Evolutionary conservation across 2,888 invertebrate genomes (phyloP).

Genomic region (Habrosyne pyritoides): DNA sequence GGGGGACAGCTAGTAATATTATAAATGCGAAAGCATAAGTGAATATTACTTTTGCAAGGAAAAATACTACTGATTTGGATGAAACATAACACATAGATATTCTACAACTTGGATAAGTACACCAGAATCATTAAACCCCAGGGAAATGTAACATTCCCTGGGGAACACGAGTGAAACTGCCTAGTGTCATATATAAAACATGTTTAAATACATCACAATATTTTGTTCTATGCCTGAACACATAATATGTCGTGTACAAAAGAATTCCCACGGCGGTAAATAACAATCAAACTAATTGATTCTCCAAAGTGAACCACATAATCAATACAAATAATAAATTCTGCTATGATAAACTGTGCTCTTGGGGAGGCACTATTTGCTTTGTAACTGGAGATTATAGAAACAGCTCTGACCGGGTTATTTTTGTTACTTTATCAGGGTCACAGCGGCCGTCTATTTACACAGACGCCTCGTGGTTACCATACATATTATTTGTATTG

Average conservation of each 20-base stretch:
- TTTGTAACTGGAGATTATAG: conserved; percentile 58
- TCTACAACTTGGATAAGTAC: too few relatives aligned
- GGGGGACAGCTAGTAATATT: too few relatives aligned
- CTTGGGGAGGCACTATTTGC: conserved; percentile 43
- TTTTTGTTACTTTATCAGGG: conserved; percentile 76
- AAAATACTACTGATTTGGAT: too few relatives aligned
- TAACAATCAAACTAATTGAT: conserved; percentile 4
- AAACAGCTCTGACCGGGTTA: conserved; percentile 62
- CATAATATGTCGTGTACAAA: not conserved
- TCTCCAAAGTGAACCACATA: not conserved
- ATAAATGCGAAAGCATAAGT: too few relatives aligned
- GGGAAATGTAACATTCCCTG: too few relatives aligned
- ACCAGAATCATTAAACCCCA: too few relatives aligned
- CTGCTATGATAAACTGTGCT: not conserved
- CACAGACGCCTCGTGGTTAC: conserved; percentile 38
- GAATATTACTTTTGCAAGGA: too few relatives aligned
- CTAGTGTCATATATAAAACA: too few relatives aligned
- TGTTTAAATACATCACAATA: too few relatives aligned
- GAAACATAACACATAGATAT: too few relatives aligned
- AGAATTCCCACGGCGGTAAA: not conserved
- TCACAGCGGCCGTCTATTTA: conserved; percentile 54
- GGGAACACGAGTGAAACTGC: too few relatives aligned
- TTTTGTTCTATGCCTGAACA: not conserved
- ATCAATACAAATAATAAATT: not conserved
- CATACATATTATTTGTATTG: not conserved